Evolutionary conservation across 2,113 vertebrate genomes (phyloP).

Genomic region (Dasyurus viverrinus): DNA sequence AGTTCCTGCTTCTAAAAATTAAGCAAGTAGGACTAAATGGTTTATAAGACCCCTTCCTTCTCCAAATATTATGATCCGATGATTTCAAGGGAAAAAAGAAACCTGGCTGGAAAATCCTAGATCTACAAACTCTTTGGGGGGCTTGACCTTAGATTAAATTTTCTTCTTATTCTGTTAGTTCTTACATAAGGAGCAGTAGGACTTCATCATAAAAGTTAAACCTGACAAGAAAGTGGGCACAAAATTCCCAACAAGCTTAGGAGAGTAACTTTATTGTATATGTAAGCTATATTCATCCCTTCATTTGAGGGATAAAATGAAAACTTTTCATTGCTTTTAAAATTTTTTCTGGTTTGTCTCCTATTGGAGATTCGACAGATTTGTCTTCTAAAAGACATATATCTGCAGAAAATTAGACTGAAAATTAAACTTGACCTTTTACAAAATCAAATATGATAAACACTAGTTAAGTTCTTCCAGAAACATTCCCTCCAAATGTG

Average conservation of each 20-base stretch:
- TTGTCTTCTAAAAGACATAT: constrained; percentile 20
- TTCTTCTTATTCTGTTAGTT: neutral
- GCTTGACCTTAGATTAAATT: neutral
- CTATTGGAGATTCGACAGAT: constrained; percentile 10
- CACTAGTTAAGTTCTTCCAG: constrained; percentile 17
- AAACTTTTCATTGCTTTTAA: constrained; percentile 39
- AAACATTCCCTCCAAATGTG: neutral
- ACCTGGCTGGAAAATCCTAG: neutral
- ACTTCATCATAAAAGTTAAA: constrained; percentile 49
- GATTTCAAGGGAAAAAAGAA: too few species aligned
- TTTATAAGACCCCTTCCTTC: too few species aligned
- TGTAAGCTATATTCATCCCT: constrained; percentile 18
- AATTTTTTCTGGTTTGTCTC: constrained; percentile 36
- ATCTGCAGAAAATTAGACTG: neutral
- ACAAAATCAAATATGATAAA: constrained; percentile 39
- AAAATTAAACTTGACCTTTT: neutral
- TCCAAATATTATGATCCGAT: too few species aligned
- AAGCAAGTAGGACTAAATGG: neutral
- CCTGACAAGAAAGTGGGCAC: neutral
- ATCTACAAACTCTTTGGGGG: neutral
- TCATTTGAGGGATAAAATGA: constrained; percentile 19
- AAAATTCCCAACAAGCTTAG: constrained; percentile 34
- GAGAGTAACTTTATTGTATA: constrained; percentile 23
- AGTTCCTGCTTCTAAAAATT: too few species aligned
- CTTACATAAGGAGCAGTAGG: neutral